Conservation (phyloP, 92 coral and sea anemone species). For the Scolanthus callimorphus region DNA sequence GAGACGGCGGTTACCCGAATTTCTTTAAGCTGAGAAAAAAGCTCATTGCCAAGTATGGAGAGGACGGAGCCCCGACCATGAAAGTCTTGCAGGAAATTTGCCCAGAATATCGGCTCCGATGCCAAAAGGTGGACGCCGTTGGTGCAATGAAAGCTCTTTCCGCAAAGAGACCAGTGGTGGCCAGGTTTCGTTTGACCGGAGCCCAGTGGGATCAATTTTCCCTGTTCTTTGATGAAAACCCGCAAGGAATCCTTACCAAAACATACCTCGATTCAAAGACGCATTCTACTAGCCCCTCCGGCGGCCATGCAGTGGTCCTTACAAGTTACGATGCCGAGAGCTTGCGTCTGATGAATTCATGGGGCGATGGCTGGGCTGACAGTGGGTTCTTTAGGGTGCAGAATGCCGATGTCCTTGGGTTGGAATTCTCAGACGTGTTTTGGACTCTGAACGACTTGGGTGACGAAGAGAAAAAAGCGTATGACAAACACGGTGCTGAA, state of each 20-base stretch:
- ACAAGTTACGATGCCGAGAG: slow-evolving; percentile 45
- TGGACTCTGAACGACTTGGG: slow-evolving; percentile 15
- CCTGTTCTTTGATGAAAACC: slow-evolving; percentile 28
- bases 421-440: slow-evolving; percentile 39
- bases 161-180: slow-evolving; percentile 52
- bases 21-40: slow-evolving; percentile 24
- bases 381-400: slow-evolving; percentile 54
- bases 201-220: slow-evolving; percentile 35
- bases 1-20: slow-evolving; percentile 58
- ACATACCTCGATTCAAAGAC: slow-evolving; percentile 8
- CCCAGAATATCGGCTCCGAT: slow-evolving; percentile 38
- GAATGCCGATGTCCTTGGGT: slow-evolving; percentile 50
- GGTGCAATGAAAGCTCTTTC: slow-evolving; percentile 49
- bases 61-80: not conserved
- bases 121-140: slow-evolving; percentile 11
- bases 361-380: slow-evolving; percentile 53
- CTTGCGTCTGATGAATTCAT: slow-evolving; percentile 57
- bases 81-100: slow-evolving; percentile 32
- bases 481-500: slow-evolving; percentile 4
- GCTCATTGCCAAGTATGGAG: slow-evolving; percentile 23
- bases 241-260: slow-evolving; percentile 29
- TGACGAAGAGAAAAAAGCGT: slow-evolving; percentile 13
- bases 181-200: slow-evolving; percentile 28
- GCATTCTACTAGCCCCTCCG: not conserved
- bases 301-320: slow-evolving; percentile 54